Percentiles rank a stretch among this genome's conserved stretches.
Evolutionary conservation across 1,140 invertebrate genomes (phyloP).

Genomic region (Babylonia areolata): DNA sequence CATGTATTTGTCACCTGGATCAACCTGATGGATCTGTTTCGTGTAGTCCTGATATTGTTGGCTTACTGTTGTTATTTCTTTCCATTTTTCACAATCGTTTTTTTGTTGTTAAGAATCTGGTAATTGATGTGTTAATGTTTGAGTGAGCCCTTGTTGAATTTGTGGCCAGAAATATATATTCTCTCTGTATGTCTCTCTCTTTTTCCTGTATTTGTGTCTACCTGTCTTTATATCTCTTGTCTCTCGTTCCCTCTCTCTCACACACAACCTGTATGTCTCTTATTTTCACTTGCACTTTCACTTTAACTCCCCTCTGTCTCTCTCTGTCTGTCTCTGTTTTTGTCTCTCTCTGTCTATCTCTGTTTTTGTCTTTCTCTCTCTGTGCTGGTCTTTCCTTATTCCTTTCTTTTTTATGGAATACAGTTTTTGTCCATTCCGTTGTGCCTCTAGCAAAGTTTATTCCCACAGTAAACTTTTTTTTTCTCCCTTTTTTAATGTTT

Average conservation of each 20-base stretch:
- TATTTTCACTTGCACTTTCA: not conserved
- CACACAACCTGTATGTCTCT: not conserved
- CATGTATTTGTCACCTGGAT: too few relatives aligned
- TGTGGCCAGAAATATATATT: too few relatives aligned
- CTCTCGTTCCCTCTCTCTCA: not conserved
- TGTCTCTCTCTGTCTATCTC: not conserved
- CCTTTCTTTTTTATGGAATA: not conserved
- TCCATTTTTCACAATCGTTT: too few relatives aligned
- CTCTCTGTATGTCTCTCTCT: too few relatives aligned
- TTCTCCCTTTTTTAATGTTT: not conserved
- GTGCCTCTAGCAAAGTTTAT: not conserved
- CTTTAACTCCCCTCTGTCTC: not conserved
- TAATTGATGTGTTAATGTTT: too few relatives aligned
- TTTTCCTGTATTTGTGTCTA: too few relatives aligned
- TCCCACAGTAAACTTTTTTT: not conserved
- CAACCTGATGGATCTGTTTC: too few relatives aligned
- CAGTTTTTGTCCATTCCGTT: not conserved
- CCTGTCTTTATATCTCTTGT: not conserved
- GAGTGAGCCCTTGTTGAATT: too few relatives aligned
- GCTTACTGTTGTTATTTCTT: too few relatives aligned
- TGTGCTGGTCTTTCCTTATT: not conserved
- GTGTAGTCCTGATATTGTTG: too few relatives aligned
- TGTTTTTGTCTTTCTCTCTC: too few relatives aligned
- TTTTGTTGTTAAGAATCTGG: too few relatives aligned
- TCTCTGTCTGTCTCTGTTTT: not conserved